Evolutionary conservation across 2,888 invertebrate genomes (phyloP).

Genomic region (Taphrorychus bicolor): DNA sequence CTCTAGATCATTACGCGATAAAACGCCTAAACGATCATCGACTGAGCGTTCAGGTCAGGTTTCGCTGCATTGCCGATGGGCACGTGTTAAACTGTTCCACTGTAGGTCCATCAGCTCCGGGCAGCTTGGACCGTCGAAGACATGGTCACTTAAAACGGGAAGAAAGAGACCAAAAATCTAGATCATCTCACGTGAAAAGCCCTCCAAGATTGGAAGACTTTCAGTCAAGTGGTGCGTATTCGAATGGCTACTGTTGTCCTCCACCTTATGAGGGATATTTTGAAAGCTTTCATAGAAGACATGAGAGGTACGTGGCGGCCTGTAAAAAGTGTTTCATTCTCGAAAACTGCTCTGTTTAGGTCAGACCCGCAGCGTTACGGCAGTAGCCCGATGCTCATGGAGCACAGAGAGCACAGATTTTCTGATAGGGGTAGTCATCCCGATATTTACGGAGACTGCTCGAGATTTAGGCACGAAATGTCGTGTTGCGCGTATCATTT

Average conservation of each 20-base stretch:
- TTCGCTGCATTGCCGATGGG: not conserved
- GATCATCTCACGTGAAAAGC: slow-evolving; percentile 65
- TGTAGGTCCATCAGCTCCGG: slow-evolving; percentile 47
- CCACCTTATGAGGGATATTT: slow-evolving; percentile 43
- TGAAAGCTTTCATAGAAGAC: slow-evolving; percentile 67
- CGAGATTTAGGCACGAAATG: slow-evolving; percentile 50
- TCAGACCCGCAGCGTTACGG: slow-evolving; percentile 61
- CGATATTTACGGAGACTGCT: slow-evolving; percentile 55
- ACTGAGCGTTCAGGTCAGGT: not conserved
- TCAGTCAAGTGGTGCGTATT: slow-evolving; percentile 44
- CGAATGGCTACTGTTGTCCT: slow-evolving; percentile 56
- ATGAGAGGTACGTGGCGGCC: slow-evolving; percentile 56
- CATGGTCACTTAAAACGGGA: slow-evolving; percentile 51
- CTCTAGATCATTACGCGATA: slow-evolving; percentile 32
- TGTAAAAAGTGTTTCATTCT: not conserved
- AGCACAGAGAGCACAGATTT: slow-evolving; percentile 36
- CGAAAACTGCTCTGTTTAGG: slow-evolving; percentile 16
- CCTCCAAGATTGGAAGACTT: slow-evolving; percentile 56
- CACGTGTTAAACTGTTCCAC: not conserved
- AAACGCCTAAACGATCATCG: slow-evolving; percentile 7
- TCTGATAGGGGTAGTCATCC: slow-evolving; percentile 57
- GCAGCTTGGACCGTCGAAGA: slow-evolving; percentile 66
- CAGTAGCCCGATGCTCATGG: slow-evolving; percentile 58
- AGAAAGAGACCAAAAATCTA: slow-evolving; percentile 71
- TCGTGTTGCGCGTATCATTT: slow-evolving; percentile 56